Evolutionary conservation across 2,888 invertebrate genomes (phyloP), one percentile per base, ranked within the genome.

Genomic region (Drosophila recens): DNA sequence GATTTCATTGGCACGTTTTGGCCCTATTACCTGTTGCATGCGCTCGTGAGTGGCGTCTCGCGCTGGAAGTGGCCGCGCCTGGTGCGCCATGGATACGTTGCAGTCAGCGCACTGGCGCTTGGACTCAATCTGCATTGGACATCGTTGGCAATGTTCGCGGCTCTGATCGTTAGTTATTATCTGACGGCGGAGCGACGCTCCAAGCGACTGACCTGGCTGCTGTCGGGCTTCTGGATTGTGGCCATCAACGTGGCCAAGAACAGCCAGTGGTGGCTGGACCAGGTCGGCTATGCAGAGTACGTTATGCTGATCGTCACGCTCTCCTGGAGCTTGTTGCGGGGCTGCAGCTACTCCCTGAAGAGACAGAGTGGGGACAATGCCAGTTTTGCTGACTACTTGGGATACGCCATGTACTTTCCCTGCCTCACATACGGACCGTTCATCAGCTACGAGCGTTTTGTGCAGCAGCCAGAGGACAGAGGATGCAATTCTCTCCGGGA

Each of bases 341-440:
- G 97, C 81, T 95, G 97, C 42, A 97, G 97, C 91, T 79, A 76
- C 36, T 61, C 81, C 0, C 48, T 83, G 17, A 63, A 64, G 10
- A n/a, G n/a, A n/a, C n/a, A n/a, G n/a, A 49, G 13, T 4, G 23
- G 15, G 6, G 45, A 48, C 3, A 5, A 96, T 96, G 76, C 93
- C 92, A 82, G 92, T 17, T 77, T 94, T 3, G 75, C 93, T 57
- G 93, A 95, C 72, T 94, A 95, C 84, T 90, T 96, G 56, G 95
- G 96, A 20, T 98, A 98, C 91, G 94, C 95, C 66, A 94, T 97
- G 54, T 98, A 98, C 92, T 93, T 97, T 58, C 98, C 98, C 20
- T 94, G 96, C n/a, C 93, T 97, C 67, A 95, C 96, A 83, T 94
- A 95, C 81, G 98, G 98, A 17, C 98, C 98, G n/a, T 94, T 98